Conservation (phyloP, 2,113 vertebrate species). For the Pomatostomus ruficeps region DNA sequence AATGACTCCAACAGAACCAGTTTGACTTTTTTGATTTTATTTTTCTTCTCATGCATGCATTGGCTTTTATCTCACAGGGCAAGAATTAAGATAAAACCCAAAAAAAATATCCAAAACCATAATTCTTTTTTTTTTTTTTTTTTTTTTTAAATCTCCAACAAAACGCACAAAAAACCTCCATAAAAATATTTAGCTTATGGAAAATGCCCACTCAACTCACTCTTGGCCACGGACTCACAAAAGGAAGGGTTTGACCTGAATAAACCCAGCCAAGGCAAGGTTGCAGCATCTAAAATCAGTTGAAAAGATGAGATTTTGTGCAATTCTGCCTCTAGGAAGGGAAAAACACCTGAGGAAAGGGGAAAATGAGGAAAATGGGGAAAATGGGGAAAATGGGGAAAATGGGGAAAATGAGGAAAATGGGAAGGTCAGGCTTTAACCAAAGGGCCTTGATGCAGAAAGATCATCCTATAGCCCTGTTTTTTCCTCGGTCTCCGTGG, state of each 20-base stretch:
- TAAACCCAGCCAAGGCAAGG: neutral
- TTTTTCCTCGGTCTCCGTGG: neutral
- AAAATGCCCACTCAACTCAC: neutral
- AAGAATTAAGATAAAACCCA: neutral
- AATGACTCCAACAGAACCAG: neutral
- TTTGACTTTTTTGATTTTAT: neutral
- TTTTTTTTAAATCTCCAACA: too few species aligned
- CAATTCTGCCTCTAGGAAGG: neutral
- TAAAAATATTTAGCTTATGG: neutral
- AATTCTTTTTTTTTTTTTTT: too few species aligned
- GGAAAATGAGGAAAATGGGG: too few species aligned
- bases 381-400: too few species aligned
- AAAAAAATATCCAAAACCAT: too few species aligned
- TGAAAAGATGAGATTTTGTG: neutral
- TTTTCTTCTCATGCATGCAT: neutral
- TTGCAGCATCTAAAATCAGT: accelerated
- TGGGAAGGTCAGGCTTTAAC: neutral
- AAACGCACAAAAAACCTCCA: accelerated
- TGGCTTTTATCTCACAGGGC: neutral
- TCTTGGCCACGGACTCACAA: neutral
- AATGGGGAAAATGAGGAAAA: too few species aligned
- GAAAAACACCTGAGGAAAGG: neutral
- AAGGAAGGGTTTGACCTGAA: neutral
- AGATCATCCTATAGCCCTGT: neutral
- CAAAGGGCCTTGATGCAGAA: accelerated